Conservation (phyloP, 2,797 vertebrate genomes). For the Leptodactylus fallax region DNA sequence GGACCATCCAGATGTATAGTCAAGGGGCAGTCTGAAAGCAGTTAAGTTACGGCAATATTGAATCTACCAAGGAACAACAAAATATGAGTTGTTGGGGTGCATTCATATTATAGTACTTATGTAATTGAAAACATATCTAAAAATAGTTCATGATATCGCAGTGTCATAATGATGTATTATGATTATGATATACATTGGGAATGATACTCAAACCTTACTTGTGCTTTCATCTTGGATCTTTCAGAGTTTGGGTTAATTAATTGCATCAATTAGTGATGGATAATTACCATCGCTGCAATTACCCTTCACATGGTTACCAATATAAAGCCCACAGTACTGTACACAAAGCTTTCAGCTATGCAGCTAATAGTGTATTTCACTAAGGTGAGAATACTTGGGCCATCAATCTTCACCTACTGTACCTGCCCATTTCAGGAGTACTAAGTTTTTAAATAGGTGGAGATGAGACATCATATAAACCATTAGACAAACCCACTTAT, state of each 20-base stretch:
- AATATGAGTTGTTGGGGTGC: no score
- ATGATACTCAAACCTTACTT: conserved; percentile 37
- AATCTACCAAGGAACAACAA: no score
- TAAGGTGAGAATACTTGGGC: background rate
- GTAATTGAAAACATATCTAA: background rate
- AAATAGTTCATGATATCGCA: background rate
- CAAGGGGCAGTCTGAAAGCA: no score
- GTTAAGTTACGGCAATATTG: no score
- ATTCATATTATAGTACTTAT: background rate
- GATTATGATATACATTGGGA: conserved; percentile 27
- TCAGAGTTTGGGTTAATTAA: conserved; percentile 46
- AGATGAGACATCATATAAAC: background rate
- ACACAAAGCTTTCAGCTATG: background rate
- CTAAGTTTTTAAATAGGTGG: background rate
- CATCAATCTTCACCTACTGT: background rate
- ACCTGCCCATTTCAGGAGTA: background rate
- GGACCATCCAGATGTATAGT: no score
- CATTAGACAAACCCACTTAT: background rate
- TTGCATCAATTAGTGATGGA: conserved; percentile 48
- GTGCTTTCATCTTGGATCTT: conserved; percentile 42
- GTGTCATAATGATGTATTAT: background rate
- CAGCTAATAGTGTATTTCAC: background rate
- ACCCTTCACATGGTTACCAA: conserved; percentile 6
- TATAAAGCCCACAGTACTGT: background rate
- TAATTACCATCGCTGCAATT: conserved; percentile 49